A percentile compares a stretch with the other conserved stretches of the same genome.
These are phyloP conservation scores for Drosophila austrosaltans DNA, from an alignment of 2,888 invertebrate genomes.

Conservation along the genomic window DNA sequence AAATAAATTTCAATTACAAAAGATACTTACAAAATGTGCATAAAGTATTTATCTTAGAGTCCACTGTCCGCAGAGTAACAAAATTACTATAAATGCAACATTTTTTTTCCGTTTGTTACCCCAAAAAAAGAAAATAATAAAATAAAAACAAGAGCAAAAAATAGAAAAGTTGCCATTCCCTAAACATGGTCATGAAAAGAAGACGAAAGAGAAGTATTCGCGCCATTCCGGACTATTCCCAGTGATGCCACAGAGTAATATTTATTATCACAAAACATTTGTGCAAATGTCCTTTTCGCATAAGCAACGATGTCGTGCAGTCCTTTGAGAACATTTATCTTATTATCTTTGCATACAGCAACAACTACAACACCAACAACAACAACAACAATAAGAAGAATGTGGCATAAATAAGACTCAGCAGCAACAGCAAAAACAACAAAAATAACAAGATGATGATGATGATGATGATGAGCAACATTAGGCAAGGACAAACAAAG, in stretches of 20 bases:
- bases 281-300: slow-evolving; percentile 77
- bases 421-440: slow-evolving; percentile 35
- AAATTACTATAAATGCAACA: slow-evolving; percentile 9
- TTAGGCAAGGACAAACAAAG: slow-evolving; percentile 75
- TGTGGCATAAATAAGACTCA: slow-evolving; percentile 75
- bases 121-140: slow-evolving; percentile 4
- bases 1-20: slow-evolving; percentile 10
- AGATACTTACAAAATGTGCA: slow-evolving; percentile 5
- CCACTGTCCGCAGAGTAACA: neutral
- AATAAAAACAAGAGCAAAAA: slow-evolving; percentile 20
- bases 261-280: slow-evolving; percentile 79
- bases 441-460: slow-evolving; percentile 52
- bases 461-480: slow-evolving; percentile 70
- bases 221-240: slow-evolving; percentile 26
- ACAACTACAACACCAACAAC: slow-evolving; percentile 34
- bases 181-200: slow-evolving; percentile 41
- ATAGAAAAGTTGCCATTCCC: slow-evolving; percentile 41
- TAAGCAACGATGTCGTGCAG: slow-evolving; percentile 77
- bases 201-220: slow-evolving; percentile 16
- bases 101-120: slow-evolving; percentile 4
- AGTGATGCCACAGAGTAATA: slow-evolving; percentile 72
- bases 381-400: slow-evolving; percentile 46
- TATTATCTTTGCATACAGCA: slow-evolving; percentile 76
- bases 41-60: neutral
- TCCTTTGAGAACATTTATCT: slow-evolving; percentile 80